Evolutionary conservation across 2,113 vertebrate species (phyloP).

Genomic region (Solenodon paradoxus): DNA sequence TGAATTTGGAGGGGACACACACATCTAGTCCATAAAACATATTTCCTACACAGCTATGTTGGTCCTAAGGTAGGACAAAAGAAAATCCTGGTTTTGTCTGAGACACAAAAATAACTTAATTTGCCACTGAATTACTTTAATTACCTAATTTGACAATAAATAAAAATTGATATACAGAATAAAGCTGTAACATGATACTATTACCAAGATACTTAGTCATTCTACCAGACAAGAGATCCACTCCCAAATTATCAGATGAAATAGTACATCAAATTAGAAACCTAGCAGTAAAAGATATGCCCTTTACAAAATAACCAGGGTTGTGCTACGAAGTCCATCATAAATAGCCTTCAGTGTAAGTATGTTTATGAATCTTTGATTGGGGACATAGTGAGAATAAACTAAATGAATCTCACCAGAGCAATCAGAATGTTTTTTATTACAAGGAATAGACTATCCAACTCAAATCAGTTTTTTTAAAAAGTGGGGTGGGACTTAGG

Average conservation of each 20-base stretch:
- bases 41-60: not conserved
- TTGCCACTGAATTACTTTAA: too few species aligned
- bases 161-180: not conserved
- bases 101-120: conserved; percentile 1
- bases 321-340: not conserved
- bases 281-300: not conserved
- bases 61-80: not conserved
- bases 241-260: not conserved
- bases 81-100: not conserved
- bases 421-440: not conserved
- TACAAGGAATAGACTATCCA: not conserved
- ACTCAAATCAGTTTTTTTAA: not conserved
- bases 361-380: not conserved
- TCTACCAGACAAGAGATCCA: not conserved
- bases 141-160: not conserved
- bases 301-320: not conserved
- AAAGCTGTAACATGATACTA: not conserved
- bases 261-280: not conserved
- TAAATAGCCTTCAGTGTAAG: not conserved
- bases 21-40: not conserved
- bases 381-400: not conserved
- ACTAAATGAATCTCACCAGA: not conserved
- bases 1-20: not conserved
- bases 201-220: not conserved
- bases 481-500: not conserved